These are phyloP conservation scores for Drosophila crucigera DNA, from an alignment of 2,888 invertebrate genomes.

Conservation along the genomic window DNA sequence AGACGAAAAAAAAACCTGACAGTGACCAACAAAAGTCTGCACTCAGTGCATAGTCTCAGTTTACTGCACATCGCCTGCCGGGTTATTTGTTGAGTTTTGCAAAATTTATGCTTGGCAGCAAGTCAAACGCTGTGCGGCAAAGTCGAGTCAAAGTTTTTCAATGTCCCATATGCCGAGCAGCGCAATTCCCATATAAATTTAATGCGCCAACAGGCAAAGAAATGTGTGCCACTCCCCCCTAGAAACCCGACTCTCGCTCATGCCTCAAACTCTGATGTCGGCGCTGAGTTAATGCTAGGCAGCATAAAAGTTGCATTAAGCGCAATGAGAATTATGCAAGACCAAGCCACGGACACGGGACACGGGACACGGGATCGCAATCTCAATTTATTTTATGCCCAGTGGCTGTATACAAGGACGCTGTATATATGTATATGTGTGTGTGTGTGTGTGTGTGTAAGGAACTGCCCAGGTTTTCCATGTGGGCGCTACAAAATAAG, in stretches of 20 bases:
- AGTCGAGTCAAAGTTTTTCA: constrained; percentile 45
- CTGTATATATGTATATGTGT: neutral
- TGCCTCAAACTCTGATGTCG: constrained; percentile 11
- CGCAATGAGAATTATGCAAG: constrained; percentile 76
- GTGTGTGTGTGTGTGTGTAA: constrained; percentile 8
- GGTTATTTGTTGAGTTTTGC: constrained; percentile 77
- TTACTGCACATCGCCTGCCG: constrained; percentile 34
- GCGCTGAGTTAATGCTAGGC: constrained; percentile 71
- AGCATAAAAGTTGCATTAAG: constrained; percentile 79
- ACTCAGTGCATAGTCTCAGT: constrained; percentile 26
- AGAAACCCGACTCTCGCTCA: neutral
- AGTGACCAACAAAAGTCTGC: constrained; percentile 65
- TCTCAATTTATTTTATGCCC: constrained; percentile 66
- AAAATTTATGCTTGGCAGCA: constrained; percentile 80
- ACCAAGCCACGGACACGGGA: constrained; percentile 3
- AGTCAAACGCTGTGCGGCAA: constrained; percentile 65
- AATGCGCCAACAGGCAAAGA: constrained; percentile 79
- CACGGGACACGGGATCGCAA: constrained; percentile 36
- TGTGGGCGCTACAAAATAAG: constrained; percentile 67
- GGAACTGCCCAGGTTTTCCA: constrained; percentile 48
- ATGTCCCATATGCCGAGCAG: constrained; percentile 45
- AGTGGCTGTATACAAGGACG: constrained; percentile 29
- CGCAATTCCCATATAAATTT: constrained; percentile 79
- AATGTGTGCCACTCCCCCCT: constrained; percentile 42
- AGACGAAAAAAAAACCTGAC: constrained; percentile 46